Base-by-base conservation (phyloP, 2,888 invertebrate genomes). In the Paralinhomoeus sp. region DNA sequence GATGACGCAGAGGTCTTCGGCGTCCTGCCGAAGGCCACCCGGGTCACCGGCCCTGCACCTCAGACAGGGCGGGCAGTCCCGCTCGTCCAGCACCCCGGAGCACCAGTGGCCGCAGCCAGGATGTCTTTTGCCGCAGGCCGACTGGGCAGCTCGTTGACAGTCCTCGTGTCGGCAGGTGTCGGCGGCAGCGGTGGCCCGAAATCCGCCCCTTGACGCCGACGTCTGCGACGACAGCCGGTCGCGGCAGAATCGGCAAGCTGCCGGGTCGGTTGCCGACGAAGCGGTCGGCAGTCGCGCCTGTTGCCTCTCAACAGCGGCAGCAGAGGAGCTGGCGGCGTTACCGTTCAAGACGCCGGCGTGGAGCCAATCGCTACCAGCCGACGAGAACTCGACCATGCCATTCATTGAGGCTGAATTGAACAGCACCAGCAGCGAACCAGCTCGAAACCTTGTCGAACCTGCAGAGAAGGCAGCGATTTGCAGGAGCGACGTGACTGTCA, bases 1-100 rank as follows among this genome's bases (percentile, higher is more conserved):
- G 55, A 93, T 84, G 83, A 93, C 91, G 67, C 93, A 93, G 84
- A 93, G 87, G 62, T 93, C 93, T 58, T 93, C 93, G 0, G 84
- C 84, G 64, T 93, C 93, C 65, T 93, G 93, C 18, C 82, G 77
- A 42, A 17, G n/a, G 24, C 22, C 35, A 45, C n/a, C n/a, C 5
- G 27, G 12, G 7, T 5, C 7, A 5, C 7, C 27, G 7, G 27
- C 27, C 27, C 12, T 27, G 2, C 85, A 78, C 55, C 79, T 77
- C 50, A 93, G 68, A 61, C 93, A 93, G 1, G 89, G 85, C 53
- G 91, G 67, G 60, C 91, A 93, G 12, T 71, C 68, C 15, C 57
- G 55, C 66, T 93, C 91, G 50, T 76, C 76, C 23, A 73, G 71
- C n/a, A 91, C 81, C 17, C 93, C 93, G 1, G 85, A 83, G 64